Base-by-base conservation (phyloP, 2,797 vertebrate species). In the Oophaga sylvatica region DNA sequence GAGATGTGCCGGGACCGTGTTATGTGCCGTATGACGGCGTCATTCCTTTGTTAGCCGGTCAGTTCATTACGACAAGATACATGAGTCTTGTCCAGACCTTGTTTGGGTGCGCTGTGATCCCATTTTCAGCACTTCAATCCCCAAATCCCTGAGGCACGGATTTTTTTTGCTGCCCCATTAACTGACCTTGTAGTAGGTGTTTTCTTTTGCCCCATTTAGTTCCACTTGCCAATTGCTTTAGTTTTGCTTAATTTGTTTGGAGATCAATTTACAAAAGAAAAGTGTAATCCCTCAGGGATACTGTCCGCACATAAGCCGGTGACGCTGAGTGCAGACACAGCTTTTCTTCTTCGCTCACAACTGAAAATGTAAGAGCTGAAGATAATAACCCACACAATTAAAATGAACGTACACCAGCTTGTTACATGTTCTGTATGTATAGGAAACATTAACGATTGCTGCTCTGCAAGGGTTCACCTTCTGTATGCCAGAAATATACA, bases 201-300 rank as follows among this genome's bases (percentile, higher is more conserved):
- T 93, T 93, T 92, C 90, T 88, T 67, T 86, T 62, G 88, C 90
- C 87, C 83, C 90, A 92, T 91, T 91, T 87, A 85, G 91, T 92
- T 94, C 91, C 91, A 89, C 84, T 93, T 35, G 57, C 90, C 90
- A 63, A 63, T 88, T 71, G 90, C 90, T 88, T 89, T 89, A 89
- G 88, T 89, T 89, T 86, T 84, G 81, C 91, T 92, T 91, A 92
- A 90, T 93, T 92, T 94, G 93, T 94, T 95, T 92, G 87, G 93
- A 91, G 93, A 95, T 94, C 93, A 89, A 88, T 93, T 95, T 94
- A 92, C 93, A 90, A 89, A 91, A 92, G 91, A 83, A 92, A 87
- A 86, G 86, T 19, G 88, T 80, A 87, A 80, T 89, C 91, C 90
- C 91, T 68, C 79, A 90, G 87, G 91, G 90, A 84, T 80, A 31